Evolutionary conservation across 2,888 invertebrate genomes (phyloP), one percentile per base, ranked within the genome.

Genomic region (Amiota mariae): DNA sequence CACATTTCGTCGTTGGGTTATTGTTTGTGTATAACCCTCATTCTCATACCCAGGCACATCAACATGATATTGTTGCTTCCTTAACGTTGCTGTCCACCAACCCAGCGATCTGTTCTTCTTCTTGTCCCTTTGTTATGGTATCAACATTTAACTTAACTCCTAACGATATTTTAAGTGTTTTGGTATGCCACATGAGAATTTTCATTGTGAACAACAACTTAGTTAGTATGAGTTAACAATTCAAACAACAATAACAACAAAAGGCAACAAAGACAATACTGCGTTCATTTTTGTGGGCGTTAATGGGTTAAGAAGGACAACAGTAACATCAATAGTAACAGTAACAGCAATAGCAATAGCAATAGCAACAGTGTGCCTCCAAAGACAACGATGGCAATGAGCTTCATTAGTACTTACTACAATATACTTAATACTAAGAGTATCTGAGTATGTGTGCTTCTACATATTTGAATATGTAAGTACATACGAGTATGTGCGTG

Each of bases 161-260:
- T 84, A 84, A 84, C 84, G 84, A 80, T 81, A 76, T 84, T 84
- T 84, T 84, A 84, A 84, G 83, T 84, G 84, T 84, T 84, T 84
- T 84, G 46, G 24, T 84, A 82, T 80, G 80, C 79, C 72, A 72
- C 75, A 51, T 56, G 56, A 56, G 56, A 66, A 66, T 64, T 73
- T 48, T 59, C 67, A 71, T 73, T 71, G 79, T 72, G 67, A 74
- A 71, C 24, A 74, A 71, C 24, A 76, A 75, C 36, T 36, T 36
- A 36, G 36, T 36, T 36, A 73, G 74, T 80, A 81, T 78, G 75
- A 82, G 82, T 82, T 79, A 79, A 82, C 82, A 82, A 80, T 80
- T 82, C 79, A 81, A 76, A 63, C 11, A 61, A 66, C 67, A 68
- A 68, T 36, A 36, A 36, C 36, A 36, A 36, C 36, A 36, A 36